A percentile compares a stretch with the other conserved stretches of the same genome.
Conservation (phyloP, 1,140 invertebrate genomes). For the Sycobia sp. region DNA sequence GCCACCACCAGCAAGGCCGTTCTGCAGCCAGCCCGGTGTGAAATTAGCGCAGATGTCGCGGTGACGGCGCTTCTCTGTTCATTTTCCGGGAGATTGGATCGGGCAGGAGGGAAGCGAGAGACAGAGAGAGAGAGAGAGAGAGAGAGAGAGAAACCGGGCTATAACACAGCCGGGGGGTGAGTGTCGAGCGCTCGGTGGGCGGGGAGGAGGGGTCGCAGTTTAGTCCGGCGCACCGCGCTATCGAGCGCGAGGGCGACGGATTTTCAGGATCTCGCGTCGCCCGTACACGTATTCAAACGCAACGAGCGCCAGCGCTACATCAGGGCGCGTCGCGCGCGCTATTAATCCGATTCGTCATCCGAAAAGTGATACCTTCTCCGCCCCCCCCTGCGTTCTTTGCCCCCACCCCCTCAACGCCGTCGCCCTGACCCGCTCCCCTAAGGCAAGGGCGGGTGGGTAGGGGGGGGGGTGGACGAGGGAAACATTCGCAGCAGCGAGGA, state of each 20-base stretch:
- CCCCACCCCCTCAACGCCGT: no score
- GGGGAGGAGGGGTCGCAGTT: no score
- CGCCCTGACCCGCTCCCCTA: background rate
- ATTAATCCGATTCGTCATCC: slow-evolving; percentile 48
- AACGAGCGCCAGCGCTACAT: slow-evolving; percentile 47
- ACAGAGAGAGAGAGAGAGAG: background rate
- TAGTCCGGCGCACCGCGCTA: no score
- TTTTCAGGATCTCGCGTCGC: slow-evolving; percentile 50
- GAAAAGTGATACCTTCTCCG: slow-evolving; percentile 40
- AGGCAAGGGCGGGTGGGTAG: no score
- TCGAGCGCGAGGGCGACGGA: slow-evolving; percentile 40
- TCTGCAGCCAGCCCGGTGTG: slow-evolving; percentile 59
- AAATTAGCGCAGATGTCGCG: slow-evolving; percentile 64
- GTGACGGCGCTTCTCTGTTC: slow-evolving; percentile 58
- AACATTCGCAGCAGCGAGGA: no score
- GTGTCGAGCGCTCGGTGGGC: no score
- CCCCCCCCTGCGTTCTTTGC: slow-evolving; percentile 26
- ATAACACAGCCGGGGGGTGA: no score
- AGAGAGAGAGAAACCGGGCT: background rate
- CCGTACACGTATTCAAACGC: no score
- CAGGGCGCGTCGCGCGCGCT: slow-evolving; percentile 27
- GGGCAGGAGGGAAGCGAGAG: slow-evolving; percentile 34
- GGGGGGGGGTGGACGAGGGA: no score
- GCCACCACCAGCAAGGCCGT: background rate
- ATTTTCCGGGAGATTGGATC: slow-evolving; percentile 62